A percentile compares a stretch with the other conserved stretches of the same genome.
These are phyloP conservation scores for Pammene fasciana DNA, from an alignment of 2,888 invertebrate genomes.

Conservation along the genomic window DNA sequence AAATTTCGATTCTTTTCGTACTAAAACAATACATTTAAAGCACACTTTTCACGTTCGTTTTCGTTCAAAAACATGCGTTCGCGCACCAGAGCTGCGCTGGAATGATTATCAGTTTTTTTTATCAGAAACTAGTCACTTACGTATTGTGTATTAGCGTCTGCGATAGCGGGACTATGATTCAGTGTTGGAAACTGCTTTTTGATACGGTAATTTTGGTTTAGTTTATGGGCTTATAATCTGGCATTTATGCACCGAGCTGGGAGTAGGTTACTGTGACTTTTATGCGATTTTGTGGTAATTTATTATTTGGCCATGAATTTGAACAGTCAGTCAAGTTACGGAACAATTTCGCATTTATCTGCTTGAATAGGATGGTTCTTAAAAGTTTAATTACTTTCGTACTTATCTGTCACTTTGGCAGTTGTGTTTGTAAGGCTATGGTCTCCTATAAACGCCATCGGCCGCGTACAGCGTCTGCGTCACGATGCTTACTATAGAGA, in stretches of 20 bases:
- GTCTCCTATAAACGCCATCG: too few species aligned
- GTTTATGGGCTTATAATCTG: constrained; percentile 33
- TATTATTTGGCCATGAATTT: not conserved
- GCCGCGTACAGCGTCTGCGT: too few species aligned
- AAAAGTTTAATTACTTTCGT: too few species aligned
- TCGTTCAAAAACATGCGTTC: constrained; percentile 64
- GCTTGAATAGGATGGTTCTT: too few species aligned
- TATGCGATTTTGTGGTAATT: not conserved
- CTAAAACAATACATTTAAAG: not conserved
- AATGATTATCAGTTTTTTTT: constrained; percentile 80
- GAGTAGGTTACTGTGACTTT: constrained; percentile 11
- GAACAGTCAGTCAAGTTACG: not conserved
- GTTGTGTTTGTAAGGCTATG: too few species aligned
- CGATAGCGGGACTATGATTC: constrained; percentile 61
- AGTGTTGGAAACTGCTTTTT: constrained; percentile 58
- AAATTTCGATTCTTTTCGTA: not conserved
- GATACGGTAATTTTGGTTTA: constrained; percentile 57
- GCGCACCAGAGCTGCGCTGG: constrained; percentile 66
- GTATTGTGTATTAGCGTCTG: constrained; percentile 77
- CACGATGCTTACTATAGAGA: too few species aligned
- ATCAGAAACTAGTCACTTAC: constrained; percentile 72
- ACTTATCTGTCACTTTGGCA: too few species aligned
- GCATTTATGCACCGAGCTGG: constrained; percentile 5
- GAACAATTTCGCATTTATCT: too few species aligned
- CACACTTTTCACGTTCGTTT: constrained; percentile 10